phyloP scores from a whole-genome alignment of 2,888 invertebrate genomes.

The Artemia sinica region DNA sequence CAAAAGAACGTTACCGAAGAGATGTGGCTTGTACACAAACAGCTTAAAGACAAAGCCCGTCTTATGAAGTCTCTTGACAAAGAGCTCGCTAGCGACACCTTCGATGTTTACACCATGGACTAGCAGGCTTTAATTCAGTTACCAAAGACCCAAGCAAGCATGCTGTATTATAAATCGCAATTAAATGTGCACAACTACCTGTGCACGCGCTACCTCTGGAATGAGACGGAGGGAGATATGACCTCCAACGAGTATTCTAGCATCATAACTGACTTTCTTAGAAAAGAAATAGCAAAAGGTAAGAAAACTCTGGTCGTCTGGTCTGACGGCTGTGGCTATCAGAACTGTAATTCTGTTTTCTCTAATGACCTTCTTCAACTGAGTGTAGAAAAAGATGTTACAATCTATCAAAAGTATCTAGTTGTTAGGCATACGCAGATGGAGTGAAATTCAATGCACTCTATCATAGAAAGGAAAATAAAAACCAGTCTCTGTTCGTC shows the following conservation, averaged over 20 bases:
- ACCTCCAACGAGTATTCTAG: slow-evolving; percentile 26
- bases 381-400: slow-evolving; percentile 25
- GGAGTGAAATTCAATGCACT: slow-evolving; percentile 31
- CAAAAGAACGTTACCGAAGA: slow-evolving; percentile 22
- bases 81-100: neutral
- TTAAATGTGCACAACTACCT: slow-evolving; percentile 28
- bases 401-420: slow-evolving; percentile 26
- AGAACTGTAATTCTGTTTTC: slow-evolving; percentile 27
- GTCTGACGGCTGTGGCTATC: slow-evolving; percentile 28
- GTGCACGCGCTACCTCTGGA: slow-evolving; percentile 28
- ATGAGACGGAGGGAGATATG: slow-evolving; percentile 26
- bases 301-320: slow-evolving; percentile 26
- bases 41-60: too few species aligned
- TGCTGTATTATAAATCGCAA: slow-evolving; percentile 23
- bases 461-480: slow-evolving; percentile 30
- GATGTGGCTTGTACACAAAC: too few species aligned
- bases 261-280: slow-evolving; percentile 24
- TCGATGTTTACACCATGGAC: slow-evolving; percentile 2
- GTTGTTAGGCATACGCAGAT: slow-evolving; percentile 29
- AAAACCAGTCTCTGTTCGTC: slow-evolving; percentile 27
- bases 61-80: neutral
- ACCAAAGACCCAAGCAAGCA: slow-evolving; percentile 3
- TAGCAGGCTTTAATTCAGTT: neutral
- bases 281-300: slow-evolving; percentile 21
- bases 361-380: slow-evolving; percentile 28